Percentiles rank a stretch among this genome's conserved stretches.
These are phyloP conservation scores for Brachymystax lenok DNA, from an alignment of 2,797 vertebrate species.

Conservation along the genomic window DNA sequence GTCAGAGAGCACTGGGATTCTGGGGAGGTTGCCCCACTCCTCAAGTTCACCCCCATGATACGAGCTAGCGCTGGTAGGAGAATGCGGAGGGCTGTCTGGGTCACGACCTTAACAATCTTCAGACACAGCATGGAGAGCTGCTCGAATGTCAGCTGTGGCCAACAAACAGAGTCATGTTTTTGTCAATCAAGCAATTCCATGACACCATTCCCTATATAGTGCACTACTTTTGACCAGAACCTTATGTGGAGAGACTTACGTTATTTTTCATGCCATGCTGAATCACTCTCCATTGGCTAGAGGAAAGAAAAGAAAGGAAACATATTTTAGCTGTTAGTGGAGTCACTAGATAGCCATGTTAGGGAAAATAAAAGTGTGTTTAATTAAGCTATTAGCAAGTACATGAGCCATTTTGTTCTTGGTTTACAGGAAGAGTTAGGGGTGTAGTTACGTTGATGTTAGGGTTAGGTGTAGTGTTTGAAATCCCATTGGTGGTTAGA, in stretches of 20 bases:
- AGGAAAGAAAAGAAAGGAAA: background rate
- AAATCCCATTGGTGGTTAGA: background rate
- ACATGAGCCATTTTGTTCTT: background rate
- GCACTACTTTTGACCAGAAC: too few species aligned
- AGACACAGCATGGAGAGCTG: too few species aligned
- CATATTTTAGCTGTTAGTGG: background rate
- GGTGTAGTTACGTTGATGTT: background rate
- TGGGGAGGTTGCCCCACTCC: background rate
- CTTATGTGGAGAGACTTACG: background rate
- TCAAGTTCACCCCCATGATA: background rate
- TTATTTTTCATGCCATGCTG: background rate
- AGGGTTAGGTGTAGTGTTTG: background rate
- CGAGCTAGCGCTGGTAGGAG: too few species aligned
- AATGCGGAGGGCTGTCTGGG: background rate
- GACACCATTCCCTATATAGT: too few species aligned
- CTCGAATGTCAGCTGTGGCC: too few species aligned
- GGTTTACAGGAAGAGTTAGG: too few species aligned
- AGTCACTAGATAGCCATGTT: too few species aligned
- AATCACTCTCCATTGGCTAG: slow-evolving; percentile 3
- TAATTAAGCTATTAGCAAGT: too few species aligned
- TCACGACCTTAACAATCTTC: too few species aligned
- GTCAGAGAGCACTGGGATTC: background rate
- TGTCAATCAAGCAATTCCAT: too few species aligned
- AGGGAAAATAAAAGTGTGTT: too few species aligned
- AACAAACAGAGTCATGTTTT: too few species aligned